Percentiles rank a stretch among this genome's conserved stretches.
These are phyloP conservation scores for Brachyhypopomus gauderio DNA, from an alignment of 2,113 vertebrate species.

Conservation along the genomic window DNA sequence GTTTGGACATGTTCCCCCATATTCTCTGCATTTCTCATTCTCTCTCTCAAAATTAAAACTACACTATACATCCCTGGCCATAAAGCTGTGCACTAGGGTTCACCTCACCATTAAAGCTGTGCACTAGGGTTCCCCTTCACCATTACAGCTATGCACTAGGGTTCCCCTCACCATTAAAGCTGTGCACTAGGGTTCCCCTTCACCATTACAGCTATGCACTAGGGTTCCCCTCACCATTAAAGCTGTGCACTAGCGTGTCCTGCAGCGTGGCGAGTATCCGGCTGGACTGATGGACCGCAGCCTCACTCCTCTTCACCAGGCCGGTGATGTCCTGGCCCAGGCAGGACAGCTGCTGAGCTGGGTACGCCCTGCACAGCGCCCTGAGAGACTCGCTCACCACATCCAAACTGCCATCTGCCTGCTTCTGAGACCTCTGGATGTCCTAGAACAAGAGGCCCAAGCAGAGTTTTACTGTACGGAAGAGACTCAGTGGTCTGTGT, in stretches of 20 bases:
- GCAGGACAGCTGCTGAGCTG: conserved; percentile 80
- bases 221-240: conserved; percentile 74
- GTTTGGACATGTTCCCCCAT: no score
- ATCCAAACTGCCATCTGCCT: conserved; percentile 82
- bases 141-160: no score
- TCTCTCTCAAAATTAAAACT: conserved; percentile 13
- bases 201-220: no score
- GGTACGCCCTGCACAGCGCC: conserved; percentile 84
- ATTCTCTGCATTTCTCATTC: not conserved
- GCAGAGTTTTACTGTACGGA: not conserved
- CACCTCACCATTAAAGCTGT: conserved; percentile 81
- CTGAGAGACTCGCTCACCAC: conserved; percentile 82
- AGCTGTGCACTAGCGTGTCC: conserved; percentile 84
- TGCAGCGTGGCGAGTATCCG: conserved; percentile 82
- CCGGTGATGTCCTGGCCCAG: conserved; percentile 82
- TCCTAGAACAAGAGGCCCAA: conserved; percentile 68
- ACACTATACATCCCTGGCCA: no score
- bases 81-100: no score
- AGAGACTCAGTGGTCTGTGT: not conserved
- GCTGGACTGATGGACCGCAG: conserved; percentile 79
- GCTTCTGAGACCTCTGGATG: conserved; percentile 83
- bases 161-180: conserved; percentile 78
- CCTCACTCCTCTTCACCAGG: conserved; percentile 84
- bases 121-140: conserved; percentile 73
- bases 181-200: conserved; percentile 78